phyloP scores from a whole-genome alignment of 2,797 vertebrate genomes.

The Ptychobarbus kaznakovi region DNA sequence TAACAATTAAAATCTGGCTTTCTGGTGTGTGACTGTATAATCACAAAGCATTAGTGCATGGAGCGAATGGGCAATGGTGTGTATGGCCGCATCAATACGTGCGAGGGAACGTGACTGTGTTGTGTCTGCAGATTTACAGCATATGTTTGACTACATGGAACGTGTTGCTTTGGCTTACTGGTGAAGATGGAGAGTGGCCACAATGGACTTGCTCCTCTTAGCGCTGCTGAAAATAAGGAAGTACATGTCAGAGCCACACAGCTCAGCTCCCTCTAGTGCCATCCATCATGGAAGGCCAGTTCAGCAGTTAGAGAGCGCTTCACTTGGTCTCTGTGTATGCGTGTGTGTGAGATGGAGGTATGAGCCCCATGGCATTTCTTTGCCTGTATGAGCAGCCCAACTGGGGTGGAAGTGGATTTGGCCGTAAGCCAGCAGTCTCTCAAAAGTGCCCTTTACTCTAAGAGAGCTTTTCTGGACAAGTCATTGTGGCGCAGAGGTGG shows the following conservation, averaged over 20 bases:
- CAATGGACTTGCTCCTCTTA: constrained; percentile 69
- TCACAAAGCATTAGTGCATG: constrained; percentile 53
- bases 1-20: constrained; percentile 60
- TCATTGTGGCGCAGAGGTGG: constrained; percentile 9
- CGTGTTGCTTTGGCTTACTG: constrained; percentile 65
- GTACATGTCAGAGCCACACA: constrained; percentile 77
- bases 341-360: constrained; percentile 72
- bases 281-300: constrained; percentile 82
- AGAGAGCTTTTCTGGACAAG: constrained; percentile 29
- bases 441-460: constrained; percentile 57
- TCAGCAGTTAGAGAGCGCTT: constrained; percentile 80
- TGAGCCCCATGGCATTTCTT: constrained; percentile 72
- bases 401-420: constrained; percentile 74
- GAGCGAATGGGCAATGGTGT: constrained; percentile 27
- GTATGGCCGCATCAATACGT: constrained; percentile 14
- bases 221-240: constrained; percentile 77
- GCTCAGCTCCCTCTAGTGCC: constrained; percentile 79
- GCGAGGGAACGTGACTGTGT: neutral
- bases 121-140: neutral
- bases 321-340: constrained; percentile 66
- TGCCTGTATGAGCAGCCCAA: constrained; percentile 70
- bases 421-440: constrained; percentile 66
- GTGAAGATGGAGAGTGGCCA: constrained; percentile 50
- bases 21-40: constrained; percentile 53
- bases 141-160: constrained; percentile 52